These are phyloP conservation scores for Dasyurus viverrinus DNA, from an alignment of 2,113 vertebrate species.

Conservation along the genomic window DNA sequence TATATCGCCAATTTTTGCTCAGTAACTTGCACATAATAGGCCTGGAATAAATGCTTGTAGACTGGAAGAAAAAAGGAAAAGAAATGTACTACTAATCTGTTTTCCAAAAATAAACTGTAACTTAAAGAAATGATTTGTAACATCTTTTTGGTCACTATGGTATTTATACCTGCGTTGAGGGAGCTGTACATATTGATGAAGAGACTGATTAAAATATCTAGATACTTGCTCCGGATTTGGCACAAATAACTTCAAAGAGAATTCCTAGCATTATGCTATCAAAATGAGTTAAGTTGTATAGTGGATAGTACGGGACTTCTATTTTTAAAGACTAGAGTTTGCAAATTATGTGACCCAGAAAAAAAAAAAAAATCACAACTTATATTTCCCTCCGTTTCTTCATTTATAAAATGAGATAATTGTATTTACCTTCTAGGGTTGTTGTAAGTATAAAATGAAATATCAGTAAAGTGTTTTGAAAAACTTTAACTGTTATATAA, in stretches of 20 bases:
- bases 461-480: not conserved
- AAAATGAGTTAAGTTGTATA: not conserved
- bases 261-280: not conserved
- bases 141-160: not conserved
- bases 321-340: not conserved
- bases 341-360: not conserved
- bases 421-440: not conserved
- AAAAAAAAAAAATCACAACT: not conserved
- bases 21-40: not conserved
- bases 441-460: not conserved
- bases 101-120: not conserved
- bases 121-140: not conserved
- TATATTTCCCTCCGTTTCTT: not conserved
- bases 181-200: not conserved
- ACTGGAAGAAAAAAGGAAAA: not conserved
- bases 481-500: not conserved
- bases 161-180: not conserved
- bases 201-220: not conserved
- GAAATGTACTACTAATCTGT: not conserved
- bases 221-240: not conserved
- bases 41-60: not conserved
- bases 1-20: not conserved
- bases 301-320: not conserved
- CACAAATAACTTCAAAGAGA: not conserved
- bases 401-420: not conserved